Conservation (phyloP, 2,797 vertebrate genomes). For the Falco berigora region DNA sequence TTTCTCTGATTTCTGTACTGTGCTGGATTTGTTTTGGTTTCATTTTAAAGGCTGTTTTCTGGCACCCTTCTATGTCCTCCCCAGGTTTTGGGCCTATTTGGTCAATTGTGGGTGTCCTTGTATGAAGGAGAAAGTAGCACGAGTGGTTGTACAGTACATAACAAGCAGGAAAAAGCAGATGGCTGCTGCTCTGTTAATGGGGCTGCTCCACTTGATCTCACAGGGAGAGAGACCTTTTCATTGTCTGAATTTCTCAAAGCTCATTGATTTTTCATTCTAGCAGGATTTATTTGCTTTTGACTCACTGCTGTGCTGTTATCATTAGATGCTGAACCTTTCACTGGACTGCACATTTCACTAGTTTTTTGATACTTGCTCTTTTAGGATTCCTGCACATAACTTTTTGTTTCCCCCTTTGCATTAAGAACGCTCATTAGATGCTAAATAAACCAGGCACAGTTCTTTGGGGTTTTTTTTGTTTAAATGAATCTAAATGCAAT, state of each 20-base stretch:
- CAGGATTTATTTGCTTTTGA: conserved; percentile 62
- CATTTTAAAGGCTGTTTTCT: not conserved
- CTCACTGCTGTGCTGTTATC: conserved; percentile 54
- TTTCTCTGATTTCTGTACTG: not conserved
- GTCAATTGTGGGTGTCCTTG: not conserved
- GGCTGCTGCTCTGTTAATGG: conserved; percentile 57
- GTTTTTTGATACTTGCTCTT: conserved; percentile 8
- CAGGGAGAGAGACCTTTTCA: conserved; percentile 39
- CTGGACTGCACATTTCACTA: conserved; percentile 43
- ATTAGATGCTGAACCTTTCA: conserved; percentile 53
- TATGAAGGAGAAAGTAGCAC: not conserved
- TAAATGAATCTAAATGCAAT: not conserved
- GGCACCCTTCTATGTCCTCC: not conserved
- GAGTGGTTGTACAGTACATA: not conserved
- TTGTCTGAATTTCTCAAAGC: conserved; percentile 55
- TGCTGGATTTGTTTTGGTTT: not conserved
- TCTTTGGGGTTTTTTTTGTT: not conserved
- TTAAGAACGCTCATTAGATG: not conserved
- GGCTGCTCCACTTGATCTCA: conserved; percentile 54
- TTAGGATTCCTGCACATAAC: conserved; percentile 34
- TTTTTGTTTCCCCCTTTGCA: not conserved
- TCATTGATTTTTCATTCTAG: conserved; percentile 68
- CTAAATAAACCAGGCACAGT: not conserved
- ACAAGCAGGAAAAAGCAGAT: conserved; percentile 54
- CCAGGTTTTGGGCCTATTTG: not conserved